Base-by-base conservation (phyloP, 2,888 invertebrate genomes). In the Drosophila mulleri region DNA sequence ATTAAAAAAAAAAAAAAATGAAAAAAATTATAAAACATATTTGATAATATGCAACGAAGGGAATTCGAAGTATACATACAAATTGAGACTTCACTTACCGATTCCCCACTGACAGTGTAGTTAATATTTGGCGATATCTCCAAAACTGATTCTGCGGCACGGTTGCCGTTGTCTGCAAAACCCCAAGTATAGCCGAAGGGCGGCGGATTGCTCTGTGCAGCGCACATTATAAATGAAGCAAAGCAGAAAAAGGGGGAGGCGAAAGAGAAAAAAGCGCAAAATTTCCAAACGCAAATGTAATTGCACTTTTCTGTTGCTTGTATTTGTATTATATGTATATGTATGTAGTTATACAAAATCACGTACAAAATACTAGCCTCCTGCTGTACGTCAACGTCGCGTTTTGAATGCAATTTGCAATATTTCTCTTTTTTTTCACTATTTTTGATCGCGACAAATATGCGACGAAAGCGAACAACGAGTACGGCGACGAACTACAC, bases 141-240 rank as follows among this genome's bases (percentile, higher is more conserved):
- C 80, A 93, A 92, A 67, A 93, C 93, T 71, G 92, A 92, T 84
- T 93, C 93, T 74, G 92, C 89, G 86, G 88, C 80, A 71, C 90
- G 84, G 70, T 92, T 91, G 69, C 91, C 90, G 87, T 93, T 93
- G 87, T 93, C 93, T 78, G 93, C 90, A 83, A 93, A 93, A 69
- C 93, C 92, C 93, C 93, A 93, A 78, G 93, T 91, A 79, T 93
- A 93, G 82, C 93, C 93, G 78, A 93, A 93, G 90, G 92, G 91
- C 82, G 92, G 92, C 75, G 93, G 92, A 84, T 93, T 93, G 82
- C 93, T 92, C 88, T 93, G 93, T 76, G 93, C 93, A 83, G 93
- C 93, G 91, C 93, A 93, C 93, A 93, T 93, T 90, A 74, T 83
- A 83, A 83, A 80, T 88, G 77, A 70, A 81, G 84, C 78, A 83